Base-by-base conservation (phyloP, 2,113 vertebrate species). In the Cromileptes altivelis region DNA sequence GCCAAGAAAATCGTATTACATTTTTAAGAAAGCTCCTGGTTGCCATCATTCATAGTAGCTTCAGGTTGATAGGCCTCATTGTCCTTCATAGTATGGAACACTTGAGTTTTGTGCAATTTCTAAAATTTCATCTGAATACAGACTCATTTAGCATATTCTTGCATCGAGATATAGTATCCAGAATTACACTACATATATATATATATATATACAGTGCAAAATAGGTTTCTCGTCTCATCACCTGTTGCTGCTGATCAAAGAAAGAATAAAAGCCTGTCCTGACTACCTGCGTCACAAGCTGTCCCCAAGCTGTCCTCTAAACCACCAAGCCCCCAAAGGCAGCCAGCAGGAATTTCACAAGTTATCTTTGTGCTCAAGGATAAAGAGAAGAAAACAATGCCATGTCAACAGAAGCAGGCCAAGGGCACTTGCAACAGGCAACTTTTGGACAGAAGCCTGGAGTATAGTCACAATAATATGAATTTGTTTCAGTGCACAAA, bases 341-440 rank as follows among this genome's bases (percentile, higher is more conserved):
- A 81, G 80, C 80, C 84, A 90, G 57, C 78, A 86, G 88, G 89
- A 92, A 94, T 93, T 92, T 93, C 85, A 90, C 92, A 92, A 89
- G 90, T 93, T 93, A 93, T 93, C 91, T 93, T 93, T 93, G 84
- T 88, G 76, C 84, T 87, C 88, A 93, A 90, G 86, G 86, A 90
- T 86, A 89, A 79, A 89, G 23, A 69, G 81, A 90, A 90, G 83
- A 89, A 90, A 87, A 84, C 80, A 92, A 93, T 88, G 56, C 27
- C 67, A 52, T 85, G 77, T 80, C 77, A 85, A 82, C 69, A 76
- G 75, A 63, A 78, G 68, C 67, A 67, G 17, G 6, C 58, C 70
- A 86, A 85, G 77, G 63, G 56, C 80, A 84, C 37, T 60, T 5
- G 2, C 73, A 72, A 67, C 56, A 58, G 63, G 49, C 21, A 56